Conservation (phyloP, 2,888 invertebrate species). For the Loripinus fragilis region DNA sequence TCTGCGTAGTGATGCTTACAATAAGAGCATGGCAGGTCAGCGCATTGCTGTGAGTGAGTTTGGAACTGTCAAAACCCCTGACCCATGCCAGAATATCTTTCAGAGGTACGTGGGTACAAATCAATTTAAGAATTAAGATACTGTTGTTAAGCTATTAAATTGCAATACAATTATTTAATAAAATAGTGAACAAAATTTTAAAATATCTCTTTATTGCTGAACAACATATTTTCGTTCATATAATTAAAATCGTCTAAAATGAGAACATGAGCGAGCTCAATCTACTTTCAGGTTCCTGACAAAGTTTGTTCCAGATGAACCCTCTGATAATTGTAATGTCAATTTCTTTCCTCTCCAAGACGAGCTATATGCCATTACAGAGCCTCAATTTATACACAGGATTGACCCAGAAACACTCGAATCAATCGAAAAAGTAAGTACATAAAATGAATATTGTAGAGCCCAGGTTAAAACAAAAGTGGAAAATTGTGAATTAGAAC, state of each 20-base stretch:
- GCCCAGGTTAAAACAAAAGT: no score
- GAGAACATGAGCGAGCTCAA: no score
- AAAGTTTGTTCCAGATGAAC: conserved; percentile 61
- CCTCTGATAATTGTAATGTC: conserved; percentile 93
- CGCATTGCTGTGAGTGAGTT: conserved; percentile 92
- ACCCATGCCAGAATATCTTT: conserved; percentile 87
- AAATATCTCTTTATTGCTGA: no score
- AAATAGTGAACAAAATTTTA: no score
- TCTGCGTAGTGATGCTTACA: conserved; percentile 88
- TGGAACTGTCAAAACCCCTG: conserved; percentile 90
- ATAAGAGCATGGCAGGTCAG: conserved; percentile 88
- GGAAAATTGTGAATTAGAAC: no score
- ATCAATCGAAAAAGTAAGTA: conserved; percentile 22
- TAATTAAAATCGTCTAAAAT: no score
- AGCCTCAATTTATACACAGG: conserved; percentile 19
- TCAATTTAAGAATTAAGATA: no score
- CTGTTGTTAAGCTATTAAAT: no score
- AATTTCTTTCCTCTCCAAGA: conserved; percentile 26
- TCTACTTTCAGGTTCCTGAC: conserved; percentile 71
- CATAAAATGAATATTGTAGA: no score
- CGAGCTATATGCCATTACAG: conserved; percentile 24
- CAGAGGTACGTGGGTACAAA: conserved; percentile 82
- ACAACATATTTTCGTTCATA: no score
- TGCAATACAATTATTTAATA: no score
- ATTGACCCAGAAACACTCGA: conserved; percentile 31